A percentile compares a stretch with the other conserved stretches of the same genome.
Conservation (phyloP, 92 coral and sea anemone species). For the Scolanthus callimorphus region DNA sequence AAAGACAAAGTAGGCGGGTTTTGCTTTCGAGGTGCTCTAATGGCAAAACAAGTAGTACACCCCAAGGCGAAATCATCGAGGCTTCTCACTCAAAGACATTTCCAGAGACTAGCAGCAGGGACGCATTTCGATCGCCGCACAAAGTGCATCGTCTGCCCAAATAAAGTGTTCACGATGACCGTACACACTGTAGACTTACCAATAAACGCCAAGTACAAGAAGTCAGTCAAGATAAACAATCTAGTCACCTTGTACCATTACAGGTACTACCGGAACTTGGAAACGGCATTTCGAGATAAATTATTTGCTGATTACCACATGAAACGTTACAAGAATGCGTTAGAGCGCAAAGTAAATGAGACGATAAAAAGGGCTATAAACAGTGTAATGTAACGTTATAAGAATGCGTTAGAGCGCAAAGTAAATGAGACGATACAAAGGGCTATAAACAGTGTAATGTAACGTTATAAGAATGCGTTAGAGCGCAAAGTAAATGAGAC, state of each 20-base stretch:
- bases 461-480: slow-evolving; percentile 4
- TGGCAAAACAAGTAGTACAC: not conserved
- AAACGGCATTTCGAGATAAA: slow-evolving; percentile 3
- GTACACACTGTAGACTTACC: slow-evolving; percentile 39
- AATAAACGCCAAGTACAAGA: slow-evolving; percentile 5
- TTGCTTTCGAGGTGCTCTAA: slow-evolving; percentile 25
- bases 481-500: slow-evolving; percentile 4
- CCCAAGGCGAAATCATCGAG: not conserved
- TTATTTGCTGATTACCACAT: slow-evolving; percentile 12
- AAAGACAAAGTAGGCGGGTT: slow-evolving; percentile 18
- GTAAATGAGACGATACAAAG: too few relatives aligned
- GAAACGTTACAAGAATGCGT: slow-evolving; percentile 7
- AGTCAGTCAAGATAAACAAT: slow-evolving; percentile 12
- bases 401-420: not conserved
- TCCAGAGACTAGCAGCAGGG: slow-evolving; percentile 10
- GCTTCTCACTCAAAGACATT: slow-evolving; percentile 12
- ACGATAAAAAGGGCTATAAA: too few relatives aligned
- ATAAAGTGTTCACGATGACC: slow-evolving; percentile 37
- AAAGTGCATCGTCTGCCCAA: slow-evolving; percentile 56
- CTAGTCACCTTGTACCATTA: slow-evolving; percentile 49
- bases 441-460: too few relatives aligned
- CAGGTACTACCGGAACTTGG: slow-evolving; percentile 27
- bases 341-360: slow-evolving; percentile 5
- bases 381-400: slow-evolving; percentile 19
- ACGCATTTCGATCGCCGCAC: not conserved